phyloP scores from a whole-genome alignment of 2,113 vertebrate species.

The Albula goreensis region DNA sequence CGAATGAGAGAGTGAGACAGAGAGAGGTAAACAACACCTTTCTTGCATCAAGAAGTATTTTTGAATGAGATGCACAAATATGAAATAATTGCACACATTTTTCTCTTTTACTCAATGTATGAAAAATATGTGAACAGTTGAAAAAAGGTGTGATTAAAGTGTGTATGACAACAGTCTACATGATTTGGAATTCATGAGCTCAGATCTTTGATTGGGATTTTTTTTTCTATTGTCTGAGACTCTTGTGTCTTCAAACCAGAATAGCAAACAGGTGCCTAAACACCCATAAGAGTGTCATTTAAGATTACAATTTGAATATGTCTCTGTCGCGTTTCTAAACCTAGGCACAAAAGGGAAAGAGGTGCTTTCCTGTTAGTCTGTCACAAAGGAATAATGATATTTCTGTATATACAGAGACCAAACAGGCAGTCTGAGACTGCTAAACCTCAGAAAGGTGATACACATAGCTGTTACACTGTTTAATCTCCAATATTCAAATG shows the following conservation, averaged over 20 bases:
- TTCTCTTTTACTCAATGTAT: neutral
- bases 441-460: slow-evolving; percentile 38
- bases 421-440: neutral
- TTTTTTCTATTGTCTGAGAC: neutral
- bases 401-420: neutral
- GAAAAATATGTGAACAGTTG: neutral
- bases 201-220: neutral
- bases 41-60: neutral
- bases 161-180: neutral
- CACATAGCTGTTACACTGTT: slow-evolving; percentile 6
- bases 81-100: neutral
- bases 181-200: neutral
- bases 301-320: slow-evolving; percentile 16
- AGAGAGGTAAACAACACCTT: neutral
- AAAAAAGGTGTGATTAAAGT: neutral
- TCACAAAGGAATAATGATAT: neutral
- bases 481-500: slow-evolving; percentile 38
- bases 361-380: neutral
- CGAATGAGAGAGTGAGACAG: too few species aligned
- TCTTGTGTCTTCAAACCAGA: neutral
- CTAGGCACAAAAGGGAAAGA: neutral
- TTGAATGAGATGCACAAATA: neutral
- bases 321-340: neutral
- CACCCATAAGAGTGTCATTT: slow-evolving; percentile 22
- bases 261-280: slow-evolving; percentile 6